Percentiles rank a stretch among this genome's conserved stretches.
These are phyloP conservation scores for Platalea minor DNA, from an alignment of 2,797 vertebrate genomes.

Conservation along the genomic window DNA sequence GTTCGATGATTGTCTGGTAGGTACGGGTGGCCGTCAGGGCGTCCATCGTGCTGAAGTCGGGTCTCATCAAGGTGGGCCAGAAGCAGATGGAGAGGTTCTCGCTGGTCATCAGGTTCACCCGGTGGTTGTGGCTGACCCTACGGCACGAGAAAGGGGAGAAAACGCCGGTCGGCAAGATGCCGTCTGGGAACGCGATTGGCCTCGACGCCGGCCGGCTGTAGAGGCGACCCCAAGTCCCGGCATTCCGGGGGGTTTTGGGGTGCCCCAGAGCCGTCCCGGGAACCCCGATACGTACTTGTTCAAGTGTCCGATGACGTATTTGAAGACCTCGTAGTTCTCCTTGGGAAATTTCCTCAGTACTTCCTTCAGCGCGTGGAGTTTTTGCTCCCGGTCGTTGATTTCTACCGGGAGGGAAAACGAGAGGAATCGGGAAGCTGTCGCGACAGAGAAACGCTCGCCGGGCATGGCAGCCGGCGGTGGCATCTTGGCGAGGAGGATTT, in stretches of 20 bases:
- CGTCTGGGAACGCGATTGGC: fast-evolving
- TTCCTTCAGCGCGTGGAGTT: slow-evolving; percentile 88
- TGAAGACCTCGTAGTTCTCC: slow-evolving; percentile 96
- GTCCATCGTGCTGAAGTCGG: slow-evolving; percentile 96
- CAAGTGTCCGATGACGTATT: slow-evolving; percentile 91
- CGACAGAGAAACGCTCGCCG: fast-evolving
- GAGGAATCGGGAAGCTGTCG: neutral
- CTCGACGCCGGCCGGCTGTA: neutral
- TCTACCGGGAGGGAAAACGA: slow-evolving; percentile 70
- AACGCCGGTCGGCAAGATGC: fast-evolving
- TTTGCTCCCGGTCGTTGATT: slow-evolving; percentile 92
- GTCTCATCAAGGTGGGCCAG: slow-evolving; percentile 96
- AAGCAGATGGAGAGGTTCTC: slow-evolving; percentile 98
- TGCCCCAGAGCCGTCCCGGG: fast-evolving
- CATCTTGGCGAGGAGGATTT: neutral
- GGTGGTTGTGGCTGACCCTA: slow-evolving; percentile 92
- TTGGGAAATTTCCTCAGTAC: slow-evolving; percentile 88
- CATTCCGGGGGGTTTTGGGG: no score
- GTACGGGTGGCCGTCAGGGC: slow-evolving; percentile 93
- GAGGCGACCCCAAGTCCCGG: neutral
- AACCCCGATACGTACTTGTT: slow-evolving; percentile 80
- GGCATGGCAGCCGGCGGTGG: no score
- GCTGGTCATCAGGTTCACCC: slow-evolving; percentile 94
- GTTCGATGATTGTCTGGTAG: slow-evolving; percentile 99
- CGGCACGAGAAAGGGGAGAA: neutral